A percentile compares a stretch with the other conserved stretches of the same genome.
Conservation (phyloP, 2,113 vertebrate species). For the Orycteropus afer region DNA sequence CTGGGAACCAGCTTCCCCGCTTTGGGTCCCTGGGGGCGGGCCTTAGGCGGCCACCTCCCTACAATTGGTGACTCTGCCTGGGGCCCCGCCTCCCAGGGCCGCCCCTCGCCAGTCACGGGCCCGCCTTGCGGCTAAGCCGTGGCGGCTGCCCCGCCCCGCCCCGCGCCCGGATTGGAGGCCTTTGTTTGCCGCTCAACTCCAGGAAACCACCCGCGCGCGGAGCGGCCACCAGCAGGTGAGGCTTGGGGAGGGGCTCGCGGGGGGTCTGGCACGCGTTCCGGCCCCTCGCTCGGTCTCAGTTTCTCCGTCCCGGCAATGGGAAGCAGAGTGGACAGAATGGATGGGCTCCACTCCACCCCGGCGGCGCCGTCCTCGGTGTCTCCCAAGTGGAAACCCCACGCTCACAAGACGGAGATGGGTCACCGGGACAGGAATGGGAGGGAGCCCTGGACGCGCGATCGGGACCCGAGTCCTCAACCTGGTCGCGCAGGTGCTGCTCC, state of each 20-base stretch:
- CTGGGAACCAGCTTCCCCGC: rapidly evolving
- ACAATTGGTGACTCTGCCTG: conserved; percentile 30
- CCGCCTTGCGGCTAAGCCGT: not conserved
- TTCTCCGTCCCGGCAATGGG: not conserved
- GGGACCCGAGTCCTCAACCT: not conserved
- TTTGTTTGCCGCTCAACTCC: conserved; percentile 81
- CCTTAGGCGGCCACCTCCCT: not conserved
- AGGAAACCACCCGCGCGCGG: conserved; percentile 66
- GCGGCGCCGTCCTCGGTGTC: not conserved
- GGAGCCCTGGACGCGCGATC: not conserved
- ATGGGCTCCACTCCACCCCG: not conserved
- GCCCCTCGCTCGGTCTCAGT: not conserved
- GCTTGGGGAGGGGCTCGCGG: not conserved
- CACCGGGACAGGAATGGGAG: not conserved
- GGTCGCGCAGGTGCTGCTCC: not conserved
- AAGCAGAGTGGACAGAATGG: not conserved
- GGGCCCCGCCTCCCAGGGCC: not conserved
- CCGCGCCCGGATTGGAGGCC: conserved; percentile 72
- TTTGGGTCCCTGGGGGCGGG: not conserved
- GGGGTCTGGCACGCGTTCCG: not conserved
- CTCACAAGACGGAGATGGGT: not conserved
- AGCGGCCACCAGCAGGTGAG: conserved; percentile 56
- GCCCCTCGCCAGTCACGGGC: not conserved
- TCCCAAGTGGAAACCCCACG: conserved; percentile 54
- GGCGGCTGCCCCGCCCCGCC: conserved; percentile 29